Evolutionary conservation across 2,888 invertebrate genomes (phyloP), one percentile per base, ranked within the genome.

Genomic region (Hetaerina titia): DNA sequence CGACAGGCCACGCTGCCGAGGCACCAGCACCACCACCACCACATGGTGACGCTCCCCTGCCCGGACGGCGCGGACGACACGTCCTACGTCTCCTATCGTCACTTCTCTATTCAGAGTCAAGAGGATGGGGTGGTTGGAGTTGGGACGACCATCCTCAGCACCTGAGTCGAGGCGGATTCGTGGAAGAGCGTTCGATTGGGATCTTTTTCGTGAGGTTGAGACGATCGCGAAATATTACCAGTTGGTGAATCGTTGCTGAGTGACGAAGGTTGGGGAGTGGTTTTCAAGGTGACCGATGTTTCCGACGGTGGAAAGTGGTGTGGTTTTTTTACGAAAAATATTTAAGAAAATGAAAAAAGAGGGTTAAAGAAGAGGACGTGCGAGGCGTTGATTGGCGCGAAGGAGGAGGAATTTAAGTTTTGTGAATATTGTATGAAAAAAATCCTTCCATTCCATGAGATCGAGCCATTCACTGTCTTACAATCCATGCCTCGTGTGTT

Each of bases 71-170:
- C 95, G 13, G 89, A 63, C 0, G 90, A 89, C 58, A 57, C 89
- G 0, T 89, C 89, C 17, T 98, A 98, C 96, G 98, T 98, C 96
- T 98, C 98, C 57, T 98, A 98, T 96, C 97, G 98, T 95, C 98
- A 98, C 96, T 98, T 98, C 96, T 98, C 98, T 95, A 97, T 98
- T 96, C 98, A 98, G 95, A 98, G 98, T 96, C 98, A 98, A 60
- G 98, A 98, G n/a, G 92, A 92, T 56, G 92, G 92, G 8, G 92
- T 92, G 69, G 92, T 92, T 22, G 92, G 92, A n/a, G 92, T 92
- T 13, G 92, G 92, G n/a, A 92, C 92, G 64, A 92, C 92, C 56
- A 92, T 92, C 57, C 92, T 92, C 22, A 92, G 69, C 69, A 92
- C 92, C 69, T 92, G 92, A 92, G 69, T 60, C 69, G 15, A 9